Base-by-base conservation (phyloP, 2,888 invertebrate genomes). In the Clunio marinus region DNA sequence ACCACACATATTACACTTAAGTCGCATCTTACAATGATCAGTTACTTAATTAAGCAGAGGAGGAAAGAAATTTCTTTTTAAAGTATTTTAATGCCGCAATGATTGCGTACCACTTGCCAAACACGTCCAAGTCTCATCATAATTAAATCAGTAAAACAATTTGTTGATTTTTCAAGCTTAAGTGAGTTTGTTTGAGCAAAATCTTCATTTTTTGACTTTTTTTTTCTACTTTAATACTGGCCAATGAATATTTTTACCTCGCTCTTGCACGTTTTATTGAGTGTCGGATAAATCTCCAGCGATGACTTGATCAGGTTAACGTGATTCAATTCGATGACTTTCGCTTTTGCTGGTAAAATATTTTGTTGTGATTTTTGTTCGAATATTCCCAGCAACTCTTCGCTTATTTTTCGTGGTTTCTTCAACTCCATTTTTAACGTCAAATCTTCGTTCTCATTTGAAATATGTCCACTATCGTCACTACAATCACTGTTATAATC, bases 401-500 rank as follows among this genome's bases (percentile, higher is more conserved):
- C 68, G 28, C 68, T 68, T 1, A 68, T 68, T 32, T 68, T 68
- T 27, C 58, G 4, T 10, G 58, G 41, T 8, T 68, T 68, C 25
- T 58, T 58, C 17, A 41, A 8, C 7, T 51, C 51, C 59, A 60
- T 69, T 28, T 59, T 57, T 15, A 68, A 10, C 17, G 69, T 69
- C 32, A 73, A 70, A 55, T 74, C 73, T 70, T 86, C 85, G 73
- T 84, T 84, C 76, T 88, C 88, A 75, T 88, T 89, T 62, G 89
- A 89, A 72, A 89, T 89, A 78, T 90, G 89, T 70, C 90, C 90
- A 69, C 89, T 89, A 79, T 90, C 90, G 73, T 90, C 89, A 69
- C 89, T 88, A 73, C 88, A 88, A 73, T 87, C 87, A 4, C 87
- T 87, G 71, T 82, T 83, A 72, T 84, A 83, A 76, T 84, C 83